Evolutionary conservation across 2,113 vertebrate species (phyloP).

Genomic region (Ictalurus furcatus): DNA sequence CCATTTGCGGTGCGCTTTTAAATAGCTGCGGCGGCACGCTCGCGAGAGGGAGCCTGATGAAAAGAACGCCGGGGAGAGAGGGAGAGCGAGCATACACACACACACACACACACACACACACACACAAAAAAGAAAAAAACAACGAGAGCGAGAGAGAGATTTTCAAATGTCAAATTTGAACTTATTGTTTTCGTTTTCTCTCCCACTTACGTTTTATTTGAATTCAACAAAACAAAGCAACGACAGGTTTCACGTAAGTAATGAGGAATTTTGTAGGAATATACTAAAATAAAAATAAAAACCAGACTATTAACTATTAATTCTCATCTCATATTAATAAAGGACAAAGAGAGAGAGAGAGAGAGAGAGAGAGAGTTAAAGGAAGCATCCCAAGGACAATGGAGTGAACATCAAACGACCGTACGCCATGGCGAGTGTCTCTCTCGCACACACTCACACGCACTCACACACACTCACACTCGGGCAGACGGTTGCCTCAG

Average conservation of each 20-base stretch:
- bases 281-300: background rate
- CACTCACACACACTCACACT: background rate
- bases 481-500: conserved; percentile 12
- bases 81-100: background rate
- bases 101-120: too few species aligned
- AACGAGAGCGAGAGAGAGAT: background rate
- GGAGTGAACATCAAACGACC: conserved; percentile 45
- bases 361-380: conserved; percentile 41
- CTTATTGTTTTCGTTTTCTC: background rate
- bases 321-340: conserved; percentile 10
- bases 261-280: background rate
- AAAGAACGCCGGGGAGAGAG: conserved; percentile 27
- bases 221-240: background rate
- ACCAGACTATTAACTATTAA: conserved; percentile 7
- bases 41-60: conserved; percentile 42
- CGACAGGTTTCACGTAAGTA: background rate
- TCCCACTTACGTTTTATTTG: background rate
- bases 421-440: background rate
- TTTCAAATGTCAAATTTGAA: conserved; percentile 1
- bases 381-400: conserved; percentile 49
- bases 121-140: too few species aligned
- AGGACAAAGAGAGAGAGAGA: conserved; percentile 16
- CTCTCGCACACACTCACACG: conserved; percentile 7
- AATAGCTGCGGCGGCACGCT: conserved; percentile 49
- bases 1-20: conserved; percentile 53